A percentile compares a stretch with the other conserved stretches of the same genome.
phyloP scores from a whole-genome alignment of 2,797 vertebrate genomes.

The Pagetopsis macropterus region DNA sequence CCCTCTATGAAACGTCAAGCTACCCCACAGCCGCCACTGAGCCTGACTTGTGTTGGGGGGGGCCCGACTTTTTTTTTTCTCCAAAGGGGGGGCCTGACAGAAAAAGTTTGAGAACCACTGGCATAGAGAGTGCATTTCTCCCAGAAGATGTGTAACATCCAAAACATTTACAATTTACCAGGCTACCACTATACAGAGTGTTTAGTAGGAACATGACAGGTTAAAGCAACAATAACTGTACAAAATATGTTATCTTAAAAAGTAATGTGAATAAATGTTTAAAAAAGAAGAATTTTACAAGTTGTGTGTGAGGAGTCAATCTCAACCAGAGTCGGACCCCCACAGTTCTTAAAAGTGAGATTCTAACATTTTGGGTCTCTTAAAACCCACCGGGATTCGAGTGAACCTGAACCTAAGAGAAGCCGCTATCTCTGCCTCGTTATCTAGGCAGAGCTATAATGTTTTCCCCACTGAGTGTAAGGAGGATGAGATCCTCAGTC shows the following conservation, averaged over 20 bases:
- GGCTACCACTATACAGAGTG: conserved; percentile 28
- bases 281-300: conserved; percentile 7
- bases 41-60: too few relatives aligned
- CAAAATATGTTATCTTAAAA: background rate
- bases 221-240: conserved; percentile 7
- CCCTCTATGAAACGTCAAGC: too few relatives aligned
- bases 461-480: conserved; percentile 77
- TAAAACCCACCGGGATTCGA: conserved; percentile 61
- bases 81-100: too few relatives aligned
- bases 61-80: too few relatives aligned
- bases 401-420: conserved; percentile 70
- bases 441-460: conserved; percentile 76
- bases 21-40: too few relatives aligned
- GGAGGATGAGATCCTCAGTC: conserved; percentile 81
- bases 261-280: background rate
- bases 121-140: conserved; percentile 2
- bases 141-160: conserved; percentile 3
- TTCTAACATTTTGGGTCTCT: conserved; percentile 54
- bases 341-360: conserved; percentile 8
- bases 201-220: conserved; percentile 36
- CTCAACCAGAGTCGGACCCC: conserved; percentile 50
- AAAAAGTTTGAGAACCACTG: too few relatives aligned
- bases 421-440: conserved; percentile 52
- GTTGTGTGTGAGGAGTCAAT: conserved; percentile 21
- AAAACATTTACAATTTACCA: conserved; percentile 1